These are phyloP conservation scores for Sinhomidia bicolor DNA, from an alignment of 2,888 invertebrate genomes.

Conservation along the genomic window DNA sequence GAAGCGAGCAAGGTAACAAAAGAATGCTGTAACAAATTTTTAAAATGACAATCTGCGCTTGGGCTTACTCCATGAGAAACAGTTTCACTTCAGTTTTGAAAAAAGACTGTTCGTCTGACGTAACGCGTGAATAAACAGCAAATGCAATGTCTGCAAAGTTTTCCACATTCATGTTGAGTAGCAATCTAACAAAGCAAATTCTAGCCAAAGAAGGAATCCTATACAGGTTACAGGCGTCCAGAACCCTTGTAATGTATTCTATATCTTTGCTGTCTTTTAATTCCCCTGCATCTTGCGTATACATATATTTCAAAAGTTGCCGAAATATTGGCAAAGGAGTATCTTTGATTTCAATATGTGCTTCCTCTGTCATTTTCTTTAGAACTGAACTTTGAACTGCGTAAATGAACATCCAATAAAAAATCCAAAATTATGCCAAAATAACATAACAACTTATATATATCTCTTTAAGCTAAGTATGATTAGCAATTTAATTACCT, in stretches of 20 bases:
- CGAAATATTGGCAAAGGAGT: not conserved
- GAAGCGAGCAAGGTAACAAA: no score
- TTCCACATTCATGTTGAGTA: conserved; percentile 47
- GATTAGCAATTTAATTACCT: conserved; percentile 34
- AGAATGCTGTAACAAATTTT: no score
- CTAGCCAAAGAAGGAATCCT: not conserved
- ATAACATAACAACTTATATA: no score
- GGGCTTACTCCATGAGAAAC: conserved; percentile 60
- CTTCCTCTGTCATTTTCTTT: not conserved
- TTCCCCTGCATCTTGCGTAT: conserved; percentile 5
- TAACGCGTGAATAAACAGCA: conserved; percentile 13
- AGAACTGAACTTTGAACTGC: conserved; percentile 41
- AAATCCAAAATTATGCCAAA: not conserved
- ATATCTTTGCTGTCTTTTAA: conserved; percentile 23
- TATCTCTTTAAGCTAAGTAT: no score
- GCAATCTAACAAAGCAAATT: conserved; percentile 41
- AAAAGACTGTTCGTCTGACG: not conserved
- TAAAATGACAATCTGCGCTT: no score
- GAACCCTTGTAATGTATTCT: not conserved
- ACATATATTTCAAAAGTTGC: conserved; percentile 30
- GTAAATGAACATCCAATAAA: not conserved
- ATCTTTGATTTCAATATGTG: not conserved
- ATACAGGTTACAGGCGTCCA: not conserved
- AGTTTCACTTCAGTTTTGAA: conserved; percentile 54
- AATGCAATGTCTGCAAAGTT: conserved; percentile 47